phyloP scores from a whole-genome alignment of 2,888 invertebrate genomes.

The Cheilosia soror region DNA sequence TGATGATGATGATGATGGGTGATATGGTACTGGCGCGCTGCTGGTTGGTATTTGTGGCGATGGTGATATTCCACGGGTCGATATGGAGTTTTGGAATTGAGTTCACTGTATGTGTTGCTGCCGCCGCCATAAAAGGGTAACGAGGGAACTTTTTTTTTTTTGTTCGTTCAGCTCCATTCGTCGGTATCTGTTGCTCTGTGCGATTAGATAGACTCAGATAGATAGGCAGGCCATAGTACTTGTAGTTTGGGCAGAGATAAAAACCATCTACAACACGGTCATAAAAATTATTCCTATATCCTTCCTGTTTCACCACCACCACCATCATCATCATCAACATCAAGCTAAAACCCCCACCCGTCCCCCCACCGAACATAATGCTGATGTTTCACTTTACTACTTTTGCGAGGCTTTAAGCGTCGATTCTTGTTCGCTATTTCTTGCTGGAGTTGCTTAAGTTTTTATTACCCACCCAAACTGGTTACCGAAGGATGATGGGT shows the following conservation, averaged over 20 bases:
- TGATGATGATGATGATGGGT: conserved; percentile 38
- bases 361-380: conserved; percentile 26
- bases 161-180: conserved; percentile 25
- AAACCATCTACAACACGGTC: conserved; percentile 69
- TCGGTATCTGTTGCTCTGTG: conserved; percentile 68
- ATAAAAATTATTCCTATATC: conserved; percentile 69
- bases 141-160: conserved; percentile 32
- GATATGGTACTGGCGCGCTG: conserved; percentile 31
- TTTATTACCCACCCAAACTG: conserved; percentile 60
- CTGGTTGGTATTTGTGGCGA: conserved; percentile 32
- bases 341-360: neutral
- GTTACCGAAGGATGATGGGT: conserved; percentile 6
- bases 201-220: conserved; percentile 47
- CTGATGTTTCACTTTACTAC: conserved; percentile 69
- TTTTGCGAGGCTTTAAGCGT: conserved; percentile 53
- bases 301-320: conserved; percentile 30
- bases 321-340: conserved; percentile 37
- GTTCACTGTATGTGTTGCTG: conserved; percentile 61
- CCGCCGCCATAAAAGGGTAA: conserved; percentile 69
- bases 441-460: conserved; percentile 51
- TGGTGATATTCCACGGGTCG: conserved; percentile 57
- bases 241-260: conserved; percentile 71
- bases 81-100: conserved; percentile 65
- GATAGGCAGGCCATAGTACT: conserved; percentile 54
- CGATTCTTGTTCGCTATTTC: conserved; percentile 41